Evolutionary conservation across 2,888 invertebrate species (phyloP), one percentile per base, ranked within the genome.

Genomic region (Lingula anatina): DNA sequence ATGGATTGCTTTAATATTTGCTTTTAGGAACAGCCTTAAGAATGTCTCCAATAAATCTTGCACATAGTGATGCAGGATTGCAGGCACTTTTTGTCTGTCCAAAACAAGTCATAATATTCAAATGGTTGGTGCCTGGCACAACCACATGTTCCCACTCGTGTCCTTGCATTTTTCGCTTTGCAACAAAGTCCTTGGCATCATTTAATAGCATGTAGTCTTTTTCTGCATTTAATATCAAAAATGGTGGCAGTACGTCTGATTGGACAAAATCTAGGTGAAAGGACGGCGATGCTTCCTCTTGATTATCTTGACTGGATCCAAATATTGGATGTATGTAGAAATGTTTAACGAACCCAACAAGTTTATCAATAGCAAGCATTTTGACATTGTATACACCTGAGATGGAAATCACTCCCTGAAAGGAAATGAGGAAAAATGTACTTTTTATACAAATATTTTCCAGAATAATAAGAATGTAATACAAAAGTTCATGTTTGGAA

Each of bases 381-480:
- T 42, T 47, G 5, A 64, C 47, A 40, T 63, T 61, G 35, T 61
- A 59, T 1, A 65, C 62, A 3, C 64, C 61, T 3, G 61, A 59
- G 9, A 65, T 53, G 0, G 62, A 54, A 26, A 65, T 55, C 1
- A 65, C 59, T 5, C 65, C 64, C 65, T 65, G 56, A 35, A 64
- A 62, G 25, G 43, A 46, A 36, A 39, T n/a, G n/a, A n/a, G n/a
- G n/a, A n/a, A n/a, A n/a, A n/a, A n/a, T n/a, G n/a, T n/a, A n/a
- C n/a, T n/a, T n/a, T n/a, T n/a, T n/a, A n/a, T n/a, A n/a, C n/a
- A n/a, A n/a, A n/a, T n/a, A n/a, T n/a, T n/a, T n/a, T n/a, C n/a
- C n/a, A n/a, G n/a, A n/a, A n/a, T n/a, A n/a, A n/a, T n/a, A n/a
- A n/a, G n/a, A n/a, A n/a, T n/a, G n/a, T n/a, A n/a, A n/a, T n/a